phyloP scores from a whole-genome alignment of 1,140 invertebrate genomes.

The Hycleus phaleratus region DNA sequence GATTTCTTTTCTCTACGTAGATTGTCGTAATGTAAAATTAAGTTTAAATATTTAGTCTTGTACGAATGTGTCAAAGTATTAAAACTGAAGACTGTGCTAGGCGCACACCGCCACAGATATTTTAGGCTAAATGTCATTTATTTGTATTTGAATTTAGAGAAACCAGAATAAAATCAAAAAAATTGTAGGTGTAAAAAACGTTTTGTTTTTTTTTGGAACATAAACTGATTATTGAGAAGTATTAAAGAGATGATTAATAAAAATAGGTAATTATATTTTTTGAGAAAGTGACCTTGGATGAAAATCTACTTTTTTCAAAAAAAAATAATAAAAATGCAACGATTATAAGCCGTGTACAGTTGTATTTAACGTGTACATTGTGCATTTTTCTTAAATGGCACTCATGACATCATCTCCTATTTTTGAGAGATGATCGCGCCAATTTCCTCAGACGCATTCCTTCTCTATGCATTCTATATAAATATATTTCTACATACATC shows the following conservation, averaged over 20 bases:
- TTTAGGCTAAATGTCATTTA: constrained; percentile 38
- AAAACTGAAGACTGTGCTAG: constrained; percentile 40
- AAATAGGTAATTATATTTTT: constrained; percentile 37
- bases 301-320: constrained; percentile 36
- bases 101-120: constrained; percentile 33
- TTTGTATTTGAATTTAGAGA: constrained; percentile 27
- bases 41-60: constrained; percentile 25
- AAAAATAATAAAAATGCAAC: constrained; percentile 40
- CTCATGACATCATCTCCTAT: not conserved
- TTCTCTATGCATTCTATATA: constrained; percentile 34
- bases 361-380: constrained; percentile 9
- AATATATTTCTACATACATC: constrained; percentile 25
- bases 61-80: constrained; percentile 43
- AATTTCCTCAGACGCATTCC: constrained; percentile 32
- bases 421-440: not conserved
- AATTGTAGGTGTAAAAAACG: constrained; percentile 25
- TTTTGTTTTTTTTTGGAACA: constrained; percentile 3
- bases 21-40: not conserved
- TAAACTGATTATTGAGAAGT: constrained; percentile 26
- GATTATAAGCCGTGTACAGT: constrained; percentile 21
- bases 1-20: too few relatives aligned
- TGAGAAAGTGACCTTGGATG: constrained; percentile 42
- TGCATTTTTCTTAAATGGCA: constrained; percentile 7
- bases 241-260: constrained; percentile 27
- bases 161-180: constrained; percentile 24